Conservation (phyloP, 2,797 vertebrate genomes). For the Poeciliopsis infans region DNA sequence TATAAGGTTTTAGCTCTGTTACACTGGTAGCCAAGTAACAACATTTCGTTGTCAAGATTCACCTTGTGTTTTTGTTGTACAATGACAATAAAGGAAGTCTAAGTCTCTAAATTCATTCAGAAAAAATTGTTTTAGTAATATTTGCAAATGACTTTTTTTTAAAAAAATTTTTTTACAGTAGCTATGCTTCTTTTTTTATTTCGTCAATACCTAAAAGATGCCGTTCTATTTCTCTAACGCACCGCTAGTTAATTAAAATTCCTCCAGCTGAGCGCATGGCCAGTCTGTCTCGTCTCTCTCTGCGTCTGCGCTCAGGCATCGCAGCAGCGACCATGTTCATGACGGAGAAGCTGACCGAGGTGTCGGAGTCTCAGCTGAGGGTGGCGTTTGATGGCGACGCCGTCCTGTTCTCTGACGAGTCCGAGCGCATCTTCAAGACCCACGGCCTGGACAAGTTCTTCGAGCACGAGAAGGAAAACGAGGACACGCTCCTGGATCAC, state of each 20-base stretch:
- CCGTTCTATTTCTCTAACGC: not conserved
- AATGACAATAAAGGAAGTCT: too few species aligned
- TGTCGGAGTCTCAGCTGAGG: slow-evolving; percentile 90
- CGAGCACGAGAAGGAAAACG: slow-evolving; percentile 90
- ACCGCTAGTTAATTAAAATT: not conserved
- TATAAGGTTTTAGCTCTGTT: too few species aligned
- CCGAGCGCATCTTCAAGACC: slow-evolving; percentile 95
- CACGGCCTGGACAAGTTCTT: slow-evolving; percentile 97
- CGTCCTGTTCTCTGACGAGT: slow-evolving; percentile 97
- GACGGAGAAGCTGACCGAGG: slow-evolving; percentile 85
- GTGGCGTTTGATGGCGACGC: slow-evolving; percentile 96
- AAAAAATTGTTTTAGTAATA: not conserved
- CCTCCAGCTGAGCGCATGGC: not conserved
- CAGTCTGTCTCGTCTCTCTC: not conserved
- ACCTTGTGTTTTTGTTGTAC: too few species aligned
- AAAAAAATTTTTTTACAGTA: not conserved
- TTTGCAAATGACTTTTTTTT: not conserved
- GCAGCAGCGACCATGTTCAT: slow-evolving; percentile 97
- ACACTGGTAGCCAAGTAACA: too few species aligned
- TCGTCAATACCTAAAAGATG: not conserved
- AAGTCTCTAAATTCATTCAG: too few species aligned
- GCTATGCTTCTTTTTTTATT: not conserved
- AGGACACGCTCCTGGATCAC: slow-evolving; percentile 92
- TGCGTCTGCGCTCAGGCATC: slow-evolving; percentile 81
- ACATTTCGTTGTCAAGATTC: too few species aligned